Conservation (phyloP, 2,888 invertebrate genomes). For the Mythimna pallens region DNA sequence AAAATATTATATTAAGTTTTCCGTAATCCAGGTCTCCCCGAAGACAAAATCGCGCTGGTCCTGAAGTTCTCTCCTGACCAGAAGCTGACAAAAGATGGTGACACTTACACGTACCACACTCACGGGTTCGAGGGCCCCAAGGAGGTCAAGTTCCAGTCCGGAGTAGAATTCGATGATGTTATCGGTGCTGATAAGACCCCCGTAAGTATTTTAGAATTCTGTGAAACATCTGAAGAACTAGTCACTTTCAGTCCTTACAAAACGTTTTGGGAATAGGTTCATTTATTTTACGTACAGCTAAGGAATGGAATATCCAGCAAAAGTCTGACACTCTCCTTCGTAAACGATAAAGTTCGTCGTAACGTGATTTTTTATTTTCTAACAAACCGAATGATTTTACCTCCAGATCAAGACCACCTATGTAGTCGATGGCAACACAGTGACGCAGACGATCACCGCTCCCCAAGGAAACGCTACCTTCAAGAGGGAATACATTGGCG, state of each 20-base stretch:
- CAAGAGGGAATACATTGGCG: constrained; percentile 75
- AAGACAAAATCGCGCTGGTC: constrained; percentile 58
- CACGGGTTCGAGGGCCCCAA: constrained; percentile 46
- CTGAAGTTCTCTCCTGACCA: constrained; percentile 58
- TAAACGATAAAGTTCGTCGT: no score
- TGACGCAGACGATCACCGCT: constrained; percentile 72
- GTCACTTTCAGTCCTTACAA: no score
- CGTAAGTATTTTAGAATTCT: constrained; percentile 22
- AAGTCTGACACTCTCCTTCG: not conserved
- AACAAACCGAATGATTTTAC: not conserved
- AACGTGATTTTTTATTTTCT: no score
- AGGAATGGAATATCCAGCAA: not conserved
- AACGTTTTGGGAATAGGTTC: no score
- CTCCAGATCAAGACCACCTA: constrained; percentile 76
- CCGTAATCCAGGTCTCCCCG: constrained; percentile 64
- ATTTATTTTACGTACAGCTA: no score
- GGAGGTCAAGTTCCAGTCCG: constrained; percentile 71
- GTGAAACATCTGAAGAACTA: no score
- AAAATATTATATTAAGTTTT: not conserved
- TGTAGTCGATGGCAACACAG: constrained; percentile 74
- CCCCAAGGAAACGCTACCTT: constrained; percentile 63
- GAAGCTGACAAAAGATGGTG: constrained; percentile 72
- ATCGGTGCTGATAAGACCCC: constrained; percentile 51
- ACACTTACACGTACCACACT: constrained; percentile 67
- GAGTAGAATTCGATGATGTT: constrained; percentile 73